Evolutionary conservation across 2,888 invertebrate genomes (phyloP), one percentile per base, ranked within the genome.

Genomic region (Watsonalla cultraria): DNA sequence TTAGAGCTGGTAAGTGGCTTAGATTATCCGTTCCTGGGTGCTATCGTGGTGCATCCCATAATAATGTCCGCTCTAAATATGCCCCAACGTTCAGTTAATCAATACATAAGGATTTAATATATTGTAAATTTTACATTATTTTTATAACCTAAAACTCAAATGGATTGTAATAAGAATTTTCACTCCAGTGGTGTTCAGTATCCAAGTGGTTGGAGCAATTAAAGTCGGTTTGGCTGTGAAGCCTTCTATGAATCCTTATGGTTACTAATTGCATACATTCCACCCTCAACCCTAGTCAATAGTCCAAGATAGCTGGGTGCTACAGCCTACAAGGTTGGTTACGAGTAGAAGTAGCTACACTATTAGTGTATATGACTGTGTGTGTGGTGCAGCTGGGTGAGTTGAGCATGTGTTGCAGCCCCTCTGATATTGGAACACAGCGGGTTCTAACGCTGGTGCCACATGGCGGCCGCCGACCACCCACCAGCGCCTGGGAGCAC

Each of bases 371-470:
- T 5, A 42, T 5, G 5, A 11, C 8, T 11, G 11, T 42, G 42
- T 11, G 42, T 8, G 8, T 7, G 7, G 7, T 37, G 42, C 42
- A 42, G 42, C 11, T 5, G 5, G 11, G 0, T 42, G 11, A 42
- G 5, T 5, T 5, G 11, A 11, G 11, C 60, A 64, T 69, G 68
- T 66, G 65, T 82, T 78, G 45, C 84, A 91, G 90, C 90, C 52
- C 90, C 90, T 9, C 62, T 85, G 6, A 67, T 91, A 51, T 60
- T 91, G 69, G 89, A 90, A 70, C 84, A 87, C 57, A 80, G 85
- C 51, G 85, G 86, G 11, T 75, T 87, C 46, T 73, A 72, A 62
- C 53, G 52, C 33, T 14, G 54, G 42, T 14, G 54, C n/a, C 13
- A 42, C 35, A 35, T 45, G 11, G 37, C 15, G 4, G 46, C 37